Evolutionary conservation across 92 coral and sea anemone species (phyloP), one percentile per base, ranked within the genome.

Genomic region (Palythoa heliodiscus): DNA sequence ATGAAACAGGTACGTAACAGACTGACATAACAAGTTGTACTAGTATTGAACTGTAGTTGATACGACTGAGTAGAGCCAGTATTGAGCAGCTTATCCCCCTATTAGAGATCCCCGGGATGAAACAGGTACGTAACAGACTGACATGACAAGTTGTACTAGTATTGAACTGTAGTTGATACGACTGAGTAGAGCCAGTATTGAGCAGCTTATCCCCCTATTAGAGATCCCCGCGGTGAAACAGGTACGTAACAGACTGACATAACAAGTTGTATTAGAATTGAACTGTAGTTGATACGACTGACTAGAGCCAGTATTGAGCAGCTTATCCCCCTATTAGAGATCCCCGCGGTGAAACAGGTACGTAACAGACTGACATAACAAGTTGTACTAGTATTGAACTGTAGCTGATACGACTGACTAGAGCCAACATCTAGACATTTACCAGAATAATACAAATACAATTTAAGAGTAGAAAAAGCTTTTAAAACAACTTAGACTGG

Each of bases 61-160:
- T 29, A 29, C 35, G 35, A 29, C 35, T 52, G 55, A 7, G 2
- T 58, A 16, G 66, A 58, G 66, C 66, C 66, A 58, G 66, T 58
- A 58, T 58, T 16, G 66, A 29, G 35, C 35, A 58, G 66, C 22
- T 58, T 58, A 58, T 16, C 73, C 97, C 98, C 12, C 92, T 93
- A 29, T 91, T 95, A 97, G 95, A 92, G 70, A 90, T 95, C 16
- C 92, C 98, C 39, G 95, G 95, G 24, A 95, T 95, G 17, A 95
- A 95, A 78, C 93, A 93, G 95, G 95, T 92, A 3, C 16, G 83
- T 35, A 38, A 39, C 9, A 74, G 25, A 25, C 35, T 29, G 35
- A 22, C 5, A 13, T 22, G 7, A 47, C 40, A 20, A 50, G 77
- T 11, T 48, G 12, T 15, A 48, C 24, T 11, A 38, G 22, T 9